Evolutionary conservation across 2,797 vertebrate genomes (phyloP).

Genomic region (Amblyopsis hoosieri): DNA sequence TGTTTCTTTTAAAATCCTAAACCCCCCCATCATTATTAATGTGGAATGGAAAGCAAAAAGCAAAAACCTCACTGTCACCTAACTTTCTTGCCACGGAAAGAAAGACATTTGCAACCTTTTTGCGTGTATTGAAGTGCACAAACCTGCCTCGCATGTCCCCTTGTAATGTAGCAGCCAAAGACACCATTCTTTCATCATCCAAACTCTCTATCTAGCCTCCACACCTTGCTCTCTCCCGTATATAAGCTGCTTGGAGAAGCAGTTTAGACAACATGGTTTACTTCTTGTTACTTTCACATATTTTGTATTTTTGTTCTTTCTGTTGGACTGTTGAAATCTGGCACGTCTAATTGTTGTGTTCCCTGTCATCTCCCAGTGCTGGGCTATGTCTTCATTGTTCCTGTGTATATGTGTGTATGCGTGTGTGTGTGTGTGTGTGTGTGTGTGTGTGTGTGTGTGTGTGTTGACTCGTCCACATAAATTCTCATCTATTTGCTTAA

Average conservation of each 20-base stretch:
- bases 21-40: conserved; percentile 40
- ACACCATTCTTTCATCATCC: conserved; percentile 38
- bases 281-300: conserved; percentile 34
- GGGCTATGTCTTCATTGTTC: conserved; percentile 19
- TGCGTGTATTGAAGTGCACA: not conserved
- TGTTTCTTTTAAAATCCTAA: conserved; percentile 45
- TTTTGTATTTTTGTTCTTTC: conserved; percentile 41
- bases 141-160: conserved; percentile 37
- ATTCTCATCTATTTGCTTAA: no score
- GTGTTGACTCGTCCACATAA: no score
- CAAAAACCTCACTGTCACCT: conserved; percentile 46
- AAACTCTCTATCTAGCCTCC: conserved; percentile 49
- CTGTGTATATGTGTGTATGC: not conserved
- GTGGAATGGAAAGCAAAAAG: conserved; percentile 45
- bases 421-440: no score
- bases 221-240: conserved; percentile 34
- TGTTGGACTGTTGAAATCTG: conserved; percentile 48
- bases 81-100: conserved; percentile 33
- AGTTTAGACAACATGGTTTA: conserved; percentile 41
- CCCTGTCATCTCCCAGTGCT: conserved; percentile 57
- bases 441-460: no score
- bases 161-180: conserved; percentile 17
- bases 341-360: conserved; percentile 57
- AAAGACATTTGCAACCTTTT: conserved; percentile 22
- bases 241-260: conserved; percentile 56